Conservation (phyloP, 1,140 invertebrate genomes). For the Orussus abietinus region DNA sequence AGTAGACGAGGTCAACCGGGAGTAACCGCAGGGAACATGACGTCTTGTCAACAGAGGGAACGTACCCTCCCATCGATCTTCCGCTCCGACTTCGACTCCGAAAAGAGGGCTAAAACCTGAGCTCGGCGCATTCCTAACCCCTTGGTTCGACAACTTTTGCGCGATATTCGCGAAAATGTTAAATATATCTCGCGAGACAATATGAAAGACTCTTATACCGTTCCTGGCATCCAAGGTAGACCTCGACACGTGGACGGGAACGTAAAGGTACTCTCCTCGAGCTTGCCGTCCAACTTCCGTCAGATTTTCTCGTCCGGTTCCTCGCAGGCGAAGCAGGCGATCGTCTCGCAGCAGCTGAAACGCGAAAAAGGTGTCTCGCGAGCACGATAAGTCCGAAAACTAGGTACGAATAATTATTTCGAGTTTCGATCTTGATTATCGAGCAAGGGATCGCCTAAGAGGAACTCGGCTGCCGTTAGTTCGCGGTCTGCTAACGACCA, state of each 20-base stretch:
- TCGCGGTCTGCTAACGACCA: too few relatives aligned
- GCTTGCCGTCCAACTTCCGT: constrained; percentile 43
- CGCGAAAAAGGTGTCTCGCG: constrained; percentile 8
- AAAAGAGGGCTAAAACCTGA: too few relatives aligned
- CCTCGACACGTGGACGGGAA: constrained; percentile 43
- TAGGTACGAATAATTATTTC: too few relatives aligned
- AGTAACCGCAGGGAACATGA: constrained; percentile 18
- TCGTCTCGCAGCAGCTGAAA: constrained; percentile 44
- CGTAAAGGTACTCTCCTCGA: constrained; percentile 44
- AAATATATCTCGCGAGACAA: too few relatives aligned
- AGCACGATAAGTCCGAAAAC: too few relatives aligned
- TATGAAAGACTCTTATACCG: too few relatives aligned
- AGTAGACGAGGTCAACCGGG: constrained; percentile 12
- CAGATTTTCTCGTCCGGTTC: constrained; percentile 39
- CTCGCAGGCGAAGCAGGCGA: constrained; percentile 34
- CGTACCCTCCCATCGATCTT: constrained; percentile 22
- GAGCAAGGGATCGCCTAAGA: too few relatives aligned
- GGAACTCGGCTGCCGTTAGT: too few relatives aligned
- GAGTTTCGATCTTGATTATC: too few relatives aligned
- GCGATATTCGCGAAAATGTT: neutral
- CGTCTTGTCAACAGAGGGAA: constrained; percentile 18
- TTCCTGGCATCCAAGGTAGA: constrained; percentile 44
- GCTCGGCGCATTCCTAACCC: neutral
- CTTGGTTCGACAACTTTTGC: neutral
- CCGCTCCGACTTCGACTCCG: too few relatives aligned